These are phyloP conservation scores for Caenorhabditis remanei DNA, from an alignment of 1,140 invertebrate genomes.

Conservation along the genomic window DNA sequence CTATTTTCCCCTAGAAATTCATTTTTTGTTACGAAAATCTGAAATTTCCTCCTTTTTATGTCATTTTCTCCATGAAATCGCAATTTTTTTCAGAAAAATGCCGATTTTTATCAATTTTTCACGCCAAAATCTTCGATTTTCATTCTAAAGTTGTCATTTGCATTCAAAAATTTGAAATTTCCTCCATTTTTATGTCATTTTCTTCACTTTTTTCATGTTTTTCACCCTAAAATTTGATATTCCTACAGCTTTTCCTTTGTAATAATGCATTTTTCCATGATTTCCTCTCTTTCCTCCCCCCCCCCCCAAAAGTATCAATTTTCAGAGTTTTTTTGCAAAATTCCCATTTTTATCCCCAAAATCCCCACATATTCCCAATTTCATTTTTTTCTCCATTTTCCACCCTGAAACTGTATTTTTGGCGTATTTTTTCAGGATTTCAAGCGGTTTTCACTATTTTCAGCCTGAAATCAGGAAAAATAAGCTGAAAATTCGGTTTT, in stretches of 20 bases:
- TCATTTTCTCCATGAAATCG: neutral
- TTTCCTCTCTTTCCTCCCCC: too few relatives aligned
- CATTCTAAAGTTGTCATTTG: neutral
- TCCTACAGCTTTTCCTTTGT: neutral
- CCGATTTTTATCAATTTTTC: neutral
- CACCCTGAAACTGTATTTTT: too few relatives aligned
- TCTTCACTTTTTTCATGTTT: neutral
- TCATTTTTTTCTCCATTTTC: neutral
- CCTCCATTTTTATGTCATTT: constrained; percentile 2
- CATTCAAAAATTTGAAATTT: neutral
- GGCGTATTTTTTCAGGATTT: too few relatives aligned
- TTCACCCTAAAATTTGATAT: too few relatives aligned
- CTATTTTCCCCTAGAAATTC: neutral
- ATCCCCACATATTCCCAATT: neutral
- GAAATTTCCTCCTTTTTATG: neutral
- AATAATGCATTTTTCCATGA: too few relatives aligned
- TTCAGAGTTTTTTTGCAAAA: neutral
- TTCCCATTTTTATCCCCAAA: neutral
- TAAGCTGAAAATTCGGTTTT: too few relatives aligned
- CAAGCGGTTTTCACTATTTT: too few relatives aligned
- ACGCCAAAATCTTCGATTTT: neutral
- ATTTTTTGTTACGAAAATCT: neutral
- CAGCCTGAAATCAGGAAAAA: too few relatives aligned
- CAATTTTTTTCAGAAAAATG: neutral
- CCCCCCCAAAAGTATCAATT: neutral